phyloP scores from a whole-genome alignment of 2,113 vertebrate genomes.

The Halcyon senegalensis region DNA sequence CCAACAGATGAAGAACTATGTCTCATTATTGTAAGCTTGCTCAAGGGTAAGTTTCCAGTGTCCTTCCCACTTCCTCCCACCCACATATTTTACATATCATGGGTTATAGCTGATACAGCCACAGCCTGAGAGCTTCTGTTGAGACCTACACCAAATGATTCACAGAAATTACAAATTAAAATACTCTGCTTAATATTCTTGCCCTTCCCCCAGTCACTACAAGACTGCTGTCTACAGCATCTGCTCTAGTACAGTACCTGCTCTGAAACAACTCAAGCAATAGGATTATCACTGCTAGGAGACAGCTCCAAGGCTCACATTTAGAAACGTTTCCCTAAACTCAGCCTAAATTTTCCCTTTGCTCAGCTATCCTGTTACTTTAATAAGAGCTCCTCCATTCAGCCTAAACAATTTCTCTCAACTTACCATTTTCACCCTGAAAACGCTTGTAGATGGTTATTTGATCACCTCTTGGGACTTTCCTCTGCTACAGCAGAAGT shows the following conservation, averaged over 20 bases:
- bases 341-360: conserved; percentile 31
- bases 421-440: not conserved
- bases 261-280: not conserved
- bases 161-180: conserved; percentile 42
- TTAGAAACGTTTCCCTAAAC: conserved; percentile 17
- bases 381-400: not conserved
- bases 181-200: conserved; percentile 8
- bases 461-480: conserved; percentile 7
- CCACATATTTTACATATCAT: conserved; percentile 31
- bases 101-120: conserved; percentile 10
- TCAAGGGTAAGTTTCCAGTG: conserved; percentile 45
- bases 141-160: conserved; percentile 31
- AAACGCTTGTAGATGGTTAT: conserved; percentile 14
- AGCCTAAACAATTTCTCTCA: conserved; percentile 1
- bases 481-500: not conserved
- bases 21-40: conserved; percentile 38
- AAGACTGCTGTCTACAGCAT: not conserved
- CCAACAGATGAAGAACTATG: conserved; percentile 48
- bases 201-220: not conserved
- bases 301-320: not conserved
- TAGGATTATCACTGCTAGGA: not conserved
- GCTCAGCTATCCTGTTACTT: conserved; percentile 19
- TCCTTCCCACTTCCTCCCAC: conserved; percentile 45
- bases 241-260: not conserved
- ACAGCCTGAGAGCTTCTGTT: conserved; percentile 15